Evolutionary conservation across 2,113 vertebrate genomes (phyloP).

Genomic region (Gymnobelideus leadbeateri): DNA sequence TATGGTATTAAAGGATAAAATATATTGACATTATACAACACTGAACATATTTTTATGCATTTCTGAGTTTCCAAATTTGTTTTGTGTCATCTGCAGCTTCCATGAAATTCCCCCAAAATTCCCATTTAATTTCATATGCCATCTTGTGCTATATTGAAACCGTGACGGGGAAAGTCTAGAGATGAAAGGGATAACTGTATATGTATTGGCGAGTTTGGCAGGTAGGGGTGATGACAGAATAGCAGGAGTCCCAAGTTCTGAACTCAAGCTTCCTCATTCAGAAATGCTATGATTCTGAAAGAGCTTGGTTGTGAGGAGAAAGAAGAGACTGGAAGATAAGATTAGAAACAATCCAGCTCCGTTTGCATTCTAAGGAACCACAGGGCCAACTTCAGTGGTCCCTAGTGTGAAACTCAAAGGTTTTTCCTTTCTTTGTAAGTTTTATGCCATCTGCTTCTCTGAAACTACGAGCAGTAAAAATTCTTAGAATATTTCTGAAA

Average conservation of each 20-base stretch:
- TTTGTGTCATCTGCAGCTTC: not conserved
- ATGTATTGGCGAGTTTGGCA: not conserved
- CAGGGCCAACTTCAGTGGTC: not conserved
- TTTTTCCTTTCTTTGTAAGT: not conserved
- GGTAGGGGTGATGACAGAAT: not conserved
- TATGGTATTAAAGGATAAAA: too few species aligned
- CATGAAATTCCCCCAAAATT: not conserved
- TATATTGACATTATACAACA: too few species aligned
- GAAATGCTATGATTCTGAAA: not conserved
- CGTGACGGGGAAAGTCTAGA: not conserved
- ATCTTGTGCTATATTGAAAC: not conserved
- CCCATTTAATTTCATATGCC: not conserved
- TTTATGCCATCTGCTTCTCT: not conserved
- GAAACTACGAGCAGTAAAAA: not conserved
- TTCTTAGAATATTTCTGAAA: not conserved
- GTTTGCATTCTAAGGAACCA: not conserved
- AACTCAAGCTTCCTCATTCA: not conserved
- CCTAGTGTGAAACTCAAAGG: not conserved
- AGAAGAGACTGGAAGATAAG: not conserved
- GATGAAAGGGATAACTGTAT: not conserved
- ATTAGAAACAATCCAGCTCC: not conserved
- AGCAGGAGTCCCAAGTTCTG: not conserved
- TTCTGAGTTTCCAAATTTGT: not conserved
- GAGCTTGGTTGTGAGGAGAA: not conserved
- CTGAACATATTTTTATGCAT: not conserved